Base-by-base conservation (phyloP, 2,797 vertebrate species). In the Bovichtus diacanthus region DNA sequence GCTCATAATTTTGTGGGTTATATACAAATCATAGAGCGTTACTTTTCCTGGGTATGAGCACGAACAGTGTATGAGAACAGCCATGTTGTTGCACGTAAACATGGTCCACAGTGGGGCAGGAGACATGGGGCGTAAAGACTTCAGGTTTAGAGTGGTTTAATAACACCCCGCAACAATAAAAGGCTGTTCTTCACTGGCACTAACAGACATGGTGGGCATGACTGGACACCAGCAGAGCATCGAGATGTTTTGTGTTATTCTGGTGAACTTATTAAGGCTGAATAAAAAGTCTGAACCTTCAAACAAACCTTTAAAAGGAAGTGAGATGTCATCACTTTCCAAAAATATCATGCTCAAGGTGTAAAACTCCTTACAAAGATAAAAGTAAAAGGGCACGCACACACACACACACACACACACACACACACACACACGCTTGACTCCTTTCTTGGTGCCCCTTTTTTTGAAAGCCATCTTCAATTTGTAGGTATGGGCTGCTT, bases 401-500 rank as follows among this genome's bases (percentile, higher is more conserved):
- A 68, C 58, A 56, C 29, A 36, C 54, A 50, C 34, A 66, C 54
- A 65, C 65, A 19, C 34, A 65, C 38, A 75, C 27, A 46, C 47
- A 19, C 47, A 34, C 21, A 6, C 25, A 27, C 9, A 36, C 44
- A 65, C 39, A 74, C 44, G 9, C 13, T 27, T 7, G 15, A n/a
- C 27, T 46, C 12, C 8, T 29, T 44, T 70, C 31, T 23, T 34
- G 8, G 53, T 25, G 21, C 13, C 21, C 31, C 54, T 29, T 21
- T 47, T 71, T 78, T 31, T 29, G 9, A 43, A 69, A 80, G 64
- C 34, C 63, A 23, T 65, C 39, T 61, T 56, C 59, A 46, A 50
- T 81, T 66, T 80, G 72, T 64, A 58, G 81, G 72, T 73, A 39
- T 4, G 3, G 34, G 18, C 56, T 71, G n/a, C 41, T 72, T 67